Base-by-base conservation (phyloP, 1,140 invertebrate genomes). In the Chionoecetes opilio region DNA sequence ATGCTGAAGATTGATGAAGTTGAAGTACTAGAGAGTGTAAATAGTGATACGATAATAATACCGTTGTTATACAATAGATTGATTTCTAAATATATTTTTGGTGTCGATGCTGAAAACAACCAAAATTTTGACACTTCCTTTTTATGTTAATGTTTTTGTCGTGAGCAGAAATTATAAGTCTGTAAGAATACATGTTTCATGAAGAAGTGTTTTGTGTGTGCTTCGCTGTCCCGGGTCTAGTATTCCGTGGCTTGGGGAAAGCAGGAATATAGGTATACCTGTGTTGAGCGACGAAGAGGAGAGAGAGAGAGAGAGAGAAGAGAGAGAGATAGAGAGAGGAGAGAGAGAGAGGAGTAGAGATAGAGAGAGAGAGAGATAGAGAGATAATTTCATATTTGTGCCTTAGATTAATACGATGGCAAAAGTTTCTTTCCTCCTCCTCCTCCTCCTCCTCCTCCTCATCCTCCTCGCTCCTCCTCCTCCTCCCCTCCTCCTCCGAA, bases 261-360 rank as follows among this genome's bases (percentile, higher is more conserved):
- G 63, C 6, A 26, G 26, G 63, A 21, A 26, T 75, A 26, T 75
- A 21, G 26, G 63, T n/a, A 21, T 75, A 21, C n/a, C 21, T 75
- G 63, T 75, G n/a, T 75, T 11, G 26, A 21, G 41, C 14, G 41
- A 5, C 5, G 21, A 75, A n/a, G 8, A 26, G 8, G 63, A 75
- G 63, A 75, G 63, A 75, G 63, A 75, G 63, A 75, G 63, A 75
- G 63, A 75, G 63, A 75, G 63, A 75, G 63, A 75, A 75, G 63
- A 75, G 63, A 75, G 63, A 75, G 63, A 75, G 63, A 75, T 17
- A 75, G 63, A 75, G 63, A 75, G 63, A 75, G 63, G 63, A 75
- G 63, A 75, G 63, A 75, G 63, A 75, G 63, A 75, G 63, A 75
- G 63, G n/a, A 26, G n/a, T 17, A 75, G 63, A 75, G 63, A 75